Base-by-base conservation (phyloP, 2,797 vertebrate genomes). In the Artibeus jamaicensis region DNA sequence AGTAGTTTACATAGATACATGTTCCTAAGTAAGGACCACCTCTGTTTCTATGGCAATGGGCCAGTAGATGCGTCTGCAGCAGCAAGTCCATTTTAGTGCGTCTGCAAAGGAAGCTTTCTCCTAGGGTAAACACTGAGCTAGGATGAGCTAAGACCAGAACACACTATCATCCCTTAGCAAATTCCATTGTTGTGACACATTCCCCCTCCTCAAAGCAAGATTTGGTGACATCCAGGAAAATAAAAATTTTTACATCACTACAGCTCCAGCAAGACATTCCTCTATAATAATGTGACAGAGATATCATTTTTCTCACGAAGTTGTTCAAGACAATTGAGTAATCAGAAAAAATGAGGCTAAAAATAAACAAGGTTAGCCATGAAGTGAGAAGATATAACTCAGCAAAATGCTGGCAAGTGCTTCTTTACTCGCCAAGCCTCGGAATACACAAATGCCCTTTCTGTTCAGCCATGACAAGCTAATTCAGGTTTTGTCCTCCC, bases 1-100 rank as follows among this genome's bases (percentile, higher is more conserved):
- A 94, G 62, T 78, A 91, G 86, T 91, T 87, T 18, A 53, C 9
- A 37, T n/a, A 32, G 83, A 89, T 97, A 53, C 6, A 1, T 6
- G 46, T 89, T 97, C 91, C 90, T 18, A 26, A 97, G 96, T 79
- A 96, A 95, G 76, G 68, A 96, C 93, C 89, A 53, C 94, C 74
- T 97, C 97, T 65, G 83, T 97, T 97, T 95, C 98, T 89, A 97
- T 74, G 86, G 82, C 96, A 97, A 98, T 79, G 0, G n/a, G 95
- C 96, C 94, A 93, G 89, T 15, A n/a, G 0, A 2, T 1, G 86
- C 88, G 94, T 94, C 90, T 92, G 11, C 0, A 2, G 78, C 93
- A 84, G 78, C 3, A 70, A 62, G 57, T 44, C 73, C 73, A 68
- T 57, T 70, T 79, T 73, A 55, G 22, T 6, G 26, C 3, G 57